Base-by-base conservation (phyloP, 1,140 invertebrate species). In the Drosophila nasuta region DNA sequence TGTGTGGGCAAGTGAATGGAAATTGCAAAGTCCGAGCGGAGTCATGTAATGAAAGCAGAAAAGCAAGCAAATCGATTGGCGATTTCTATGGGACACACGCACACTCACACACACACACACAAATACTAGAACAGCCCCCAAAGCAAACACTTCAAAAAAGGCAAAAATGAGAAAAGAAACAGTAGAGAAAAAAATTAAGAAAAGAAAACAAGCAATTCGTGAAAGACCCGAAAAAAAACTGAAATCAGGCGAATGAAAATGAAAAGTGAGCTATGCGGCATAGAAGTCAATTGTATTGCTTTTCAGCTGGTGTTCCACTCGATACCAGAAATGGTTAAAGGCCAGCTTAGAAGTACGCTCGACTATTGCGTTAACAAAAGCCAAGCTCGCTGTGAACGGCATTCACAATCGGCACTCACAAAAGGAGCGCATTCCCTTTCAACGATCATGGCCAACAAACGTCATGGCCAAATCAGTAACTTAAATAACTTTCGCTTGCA, bases 51-150 rank as follows among this genome's bases (percentile, higher is more conserved):
- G 63, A 71, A 79, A 71, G 79, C 71, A 67, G 51, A 75, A 74
- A 79, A 71, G 76, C 65, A 77, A 79, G 52, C 49, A 67, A 87
- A 87, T 87, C 83, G 82, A 87, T 87, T 77, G 79, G 52, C 75
- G 79, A 75, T 86, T 87, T 81, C 69, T 64, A 86, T 73, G 75
- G 82, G 60, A 77, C 56, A 62, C 52, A 63, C 56, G n/a, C 54
- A 20, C 13, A 57, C 30, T 15, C 15, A 35, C 20, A 25, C 20
- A 73, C 60, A 62, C 20, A 73, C 60, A 62, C 54, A 20, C 13
- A 25, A 25, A 25, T 25, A 11, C 5, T 28, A 54, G 4, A 74
- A 57, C 48, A 69, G 17, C 30, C 67, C 64, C 38, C 51, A 74
- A 65, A 76, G 59, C 64, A 70, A 73, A 69, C 54, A 64, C 68